phyloP scores from a whole-genome alignment of 30 jellyfish, hydroid and myxozoan species.

The Cassiopea xamachana region DNA sequence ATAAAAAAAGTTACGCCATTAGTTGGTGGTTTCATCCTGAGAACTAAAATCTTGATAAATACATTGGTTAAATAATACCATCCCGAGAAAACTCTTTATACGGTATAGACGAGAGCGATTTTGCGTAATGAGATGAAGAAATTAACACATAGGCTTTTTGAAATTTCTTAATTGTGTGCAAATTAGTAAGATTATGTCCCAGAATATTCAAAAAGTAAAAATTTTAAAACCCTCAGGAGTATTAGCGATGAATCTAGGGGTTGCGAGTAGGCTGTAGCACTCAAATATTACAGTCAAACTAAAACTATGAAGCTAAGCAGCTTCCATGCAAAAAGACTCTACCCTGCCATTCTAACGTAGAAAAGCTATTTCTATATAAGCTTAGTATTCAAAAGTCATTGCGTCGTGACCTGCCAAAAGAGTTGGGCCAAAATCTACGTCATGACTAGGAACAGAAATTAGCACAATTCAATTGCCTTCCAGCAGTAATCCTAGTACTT shows the following conservation, averaged over 20 bases:
- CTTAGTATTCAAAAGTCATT: neutral
- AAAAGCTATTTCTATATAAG: neutral
- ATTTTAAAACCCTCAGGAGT: too few species aligned
- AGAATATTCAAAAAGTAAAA: too few species aligned
- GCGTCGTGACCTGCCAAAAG: neutral
- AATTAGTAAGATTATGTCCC: too few species aligned
- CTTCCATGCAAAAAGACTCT: too few species aligned
- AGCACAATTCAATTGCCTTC: neutral
- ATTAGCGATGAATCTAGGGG: too few species aligned
- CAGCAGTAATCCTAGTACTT: neutral
- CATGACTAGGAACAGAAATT: neutral
- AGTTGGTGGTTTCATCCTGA: too few species aligned
- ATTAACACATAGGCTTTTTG: neutral
- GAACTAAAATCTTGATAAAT: neutral
- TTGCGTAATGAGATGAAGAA: neutral
- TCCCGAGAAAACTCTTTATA: neutral
- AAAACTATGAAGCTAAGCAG: too few species aligned
- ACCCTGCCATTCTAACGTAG: too few species aligned
- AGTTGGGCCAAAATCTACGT: neutral
- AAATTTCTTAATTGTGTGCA: too few species aligned
- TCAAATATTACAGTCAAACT: too few species aligned
- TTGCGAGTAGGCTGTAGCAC: too few species aligned
- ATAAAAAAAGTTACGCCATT: neutral
- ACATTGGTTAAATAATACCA: neutral
- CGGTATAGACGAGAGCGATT: neutral